Conservation (phyloP, 2,797 vertebrate species). For the Protonibea diacanthus region DNA sequence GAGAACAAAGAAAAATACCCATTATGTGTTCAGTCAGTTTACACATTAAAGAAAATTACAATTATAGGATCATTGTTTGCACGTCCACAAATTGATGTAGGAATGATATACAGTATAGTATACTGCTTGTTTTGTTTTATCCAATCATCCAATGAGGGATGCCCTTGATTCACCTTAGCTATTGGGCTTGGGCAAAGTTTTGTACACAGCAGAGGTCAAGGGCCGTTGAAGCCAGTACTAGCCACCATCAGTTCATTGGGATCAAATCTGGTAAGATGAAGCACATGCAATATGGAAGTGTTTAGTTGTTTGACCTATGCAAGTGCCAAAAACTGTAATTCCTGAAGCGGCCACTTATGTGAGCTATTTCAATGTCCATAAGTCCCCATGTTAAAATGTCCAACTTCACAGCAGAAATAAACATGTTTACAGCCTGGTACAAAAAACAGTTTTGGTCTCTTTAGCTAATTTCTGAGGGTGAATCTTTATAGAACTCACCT, state of each 20-base stretch:
- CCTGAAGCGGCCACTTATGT: no score
- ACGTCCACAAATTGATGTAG: background rate
- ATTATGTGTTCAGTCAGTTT: background rate
- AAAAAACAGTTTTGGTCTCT: no score
- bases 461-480: no score
- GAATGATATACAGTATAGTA: background rate
- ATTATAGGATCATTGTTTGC: background rate
- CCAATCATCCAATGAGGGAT: background rate
- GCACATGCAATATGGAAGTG: background rate
- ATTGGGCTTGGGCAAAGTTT: background rate
- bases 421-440: no score
- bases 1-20: background rate
- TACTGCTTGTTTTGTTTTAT: background rate
- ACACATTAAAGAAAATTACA: background rate
- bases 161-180: background rate
- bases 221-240: background rate
- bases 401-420: no score
- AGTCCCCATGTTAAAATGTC: no score
- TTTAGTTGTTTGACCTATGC: background rate
- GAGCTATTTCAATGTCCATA: no score
- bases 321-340: background rate
- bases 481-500: no score
- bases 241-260: background rate
- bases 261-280: background rate
- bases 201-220: slow-evolving; percentile 1